Conservation (phyloP, 2,888 invertebrate species). For the Limenitis camilla region DNA sequence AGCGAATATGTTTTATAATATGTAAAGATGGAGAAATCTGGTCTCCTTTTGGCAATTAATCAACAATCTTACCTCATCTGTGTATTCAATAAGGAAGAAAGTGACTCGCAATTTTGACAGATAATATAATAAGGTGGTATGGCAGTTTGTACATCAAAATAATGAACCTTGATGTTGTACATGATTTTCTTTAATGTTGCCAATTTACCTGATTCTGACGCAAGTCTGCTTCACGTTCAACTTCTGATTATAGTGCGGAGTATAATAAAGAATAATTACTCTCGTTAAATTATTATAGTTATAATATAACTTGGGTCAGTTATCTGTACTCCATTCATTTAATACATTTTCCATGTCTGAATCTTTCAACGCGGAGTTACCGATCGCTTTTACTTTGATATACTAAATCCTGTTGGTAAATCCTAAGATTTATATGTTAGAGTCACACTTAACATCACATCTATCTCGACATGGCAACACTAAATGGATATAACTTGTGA, state of each 20-base stretch:
- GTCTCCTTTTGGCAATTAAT: background rate
- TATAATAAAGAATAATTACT: constrained; percentile 38
- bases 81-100: constrained; percentile 13
- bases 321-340: background rate
- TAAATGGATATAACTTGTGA: too few species aligned
- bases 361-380: background rate
- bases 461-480: too few species aligned
- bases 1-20: background rate
- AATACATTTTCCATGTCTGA: background rate
- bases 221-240: constrained; percentile 43
- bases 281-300: constrained; percentile 36
- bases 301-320: constrained; percentile 8
- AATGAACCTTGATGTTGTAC: constrained; percentile 32
- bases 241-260: constrained; percentile 36
- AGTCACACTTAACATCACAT: too few species aligned
- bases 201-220: constrained; percentile 45
- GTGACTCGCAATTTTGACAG: constrained; percentile 22
- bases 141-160: constrained; percentile 28
- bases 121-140: constrained; percentile 23
- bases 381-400: background rate
- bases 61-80: constrained; percentile 2
- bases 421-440: too few species aligned
- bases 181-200: constrained; percentile 41
- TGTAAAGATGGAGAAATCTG: background rate
- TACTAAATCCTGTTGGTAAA: too few species aligned